These are phyloP conservation scores for Neopelma chrysocephalum DNA, from an alignment of 2,797 vertebrate species.

Conservation along the genomic window DNA sequence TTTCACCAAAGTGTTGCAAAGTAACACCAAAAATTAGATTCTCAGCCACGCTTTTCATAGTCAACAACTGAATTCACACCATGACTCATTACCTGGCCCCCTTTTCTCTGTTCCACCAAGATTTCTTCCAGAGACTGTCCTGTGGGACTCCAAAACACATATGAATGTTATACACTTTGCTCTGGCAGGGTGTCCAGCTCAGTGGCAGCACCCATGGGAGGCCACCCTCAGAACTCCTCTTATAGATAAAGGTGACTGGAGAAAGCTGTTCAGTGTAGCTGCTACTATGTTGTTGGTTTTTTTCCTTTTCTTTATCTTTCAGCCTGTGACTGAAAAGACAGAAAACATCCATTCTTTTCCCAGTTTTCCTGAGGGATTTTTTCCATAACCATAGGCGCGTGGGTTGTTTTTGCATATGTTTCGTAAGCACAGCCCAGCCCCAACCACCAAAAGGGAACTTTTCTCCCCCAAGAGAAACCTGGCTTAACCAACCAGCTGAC, in stretches of 20 bases:
- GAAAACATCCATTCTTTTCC: not conserved
- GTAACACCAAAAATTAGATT: not conserved
- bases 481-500: not conserved
- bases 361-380: not conserved
- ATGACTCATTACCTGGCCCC: accelerated
- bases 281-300: not conserved
- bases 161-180: not conserved
- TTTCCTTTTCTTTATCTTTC: not conserved
- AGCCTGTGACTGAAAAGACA: not conserved
- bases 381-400: accelerated
- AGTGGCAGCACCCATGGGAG: accelerated
- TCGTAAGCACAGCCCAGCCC: not conserved
- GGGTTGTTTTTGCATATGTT: not conserved
- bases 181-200: accelerated
- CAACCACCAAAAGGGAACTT: not conserved
- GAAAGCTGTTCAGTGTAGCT: not conserved
- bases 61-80: not conserved
- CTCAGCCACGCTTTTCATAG: not conserved
- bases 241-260: accelerated
- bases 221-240: not conserved
- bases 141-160: not conserved
- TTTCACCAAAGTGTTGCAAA: not conserved
- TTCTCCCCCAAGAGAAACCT: not conserved
- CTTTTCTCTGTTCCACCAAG: not conserved
- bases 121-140: not conserved